phyloP scores from a whole-genome alignment of 2,797 vertebrate genomes.

The Xenops minutus region DNA sequence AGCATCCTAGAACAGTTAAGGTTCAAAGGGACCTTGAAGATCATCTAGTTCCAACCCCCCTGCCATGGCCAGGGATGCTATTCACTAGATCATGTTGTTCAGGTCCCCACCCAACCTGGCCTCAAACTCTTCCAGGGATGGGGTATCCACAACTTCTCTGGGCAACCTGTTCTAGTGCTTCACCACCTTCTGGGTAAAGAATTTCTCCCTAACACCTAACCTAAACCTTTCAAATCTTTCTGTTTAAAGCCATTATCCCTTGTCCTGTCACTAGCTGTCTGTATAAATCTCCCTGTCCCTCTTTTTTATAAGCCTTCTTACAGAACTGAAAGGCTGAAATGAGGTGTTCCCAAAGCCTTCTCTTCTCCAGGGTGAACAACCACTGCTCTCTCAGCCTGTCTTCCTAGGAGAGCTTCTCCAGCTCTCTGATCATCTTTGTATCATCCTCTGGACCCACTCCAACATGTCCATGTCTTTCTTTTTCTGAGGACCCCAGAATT shows the following conservation, averaged over 20 bases:
- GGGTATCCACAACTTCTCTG: not conserved
- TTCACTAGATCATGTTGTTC: not conserved
- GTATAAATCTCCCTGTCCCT: not conserved
- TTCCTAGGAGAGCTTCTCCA: rapidly evolving
- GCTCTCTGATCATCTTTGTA: not conserved
- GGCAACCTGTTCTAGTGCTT: not conserved
- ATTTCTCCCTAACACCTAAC: not conserved
- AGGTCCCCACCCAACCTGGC: not conserved
- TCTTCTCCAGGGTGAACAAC: not conserved
- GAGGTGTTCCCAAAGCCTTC: rapidly evolving
- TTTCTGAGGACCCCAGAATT: too few relatives aligned
- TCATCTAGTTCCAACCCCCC: not conserved
- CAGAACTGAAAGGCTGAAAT: not conserved
- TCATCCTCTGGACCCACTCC: not conserved
- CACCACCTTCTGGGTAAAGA: not conserved
- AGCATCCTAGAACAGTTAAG: not conserved
- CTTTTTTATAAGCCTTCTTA: not conserved
- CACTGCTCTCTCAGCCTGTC: not conserved
- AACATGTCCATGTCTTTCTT: not conserved
- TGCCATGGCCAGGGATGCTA: not conserved
- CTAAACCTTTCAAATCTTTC: not conserved
- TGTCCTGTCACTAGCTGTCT: not conserved
- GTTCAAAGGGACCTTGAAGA: not conserved
- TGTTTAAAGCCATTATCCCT: not conserved
- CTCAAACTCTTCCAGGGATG: not conserved